Conservation (phyloP, 2,113 vertebrate species). For the Rhabdomys dilectus region DNA sequence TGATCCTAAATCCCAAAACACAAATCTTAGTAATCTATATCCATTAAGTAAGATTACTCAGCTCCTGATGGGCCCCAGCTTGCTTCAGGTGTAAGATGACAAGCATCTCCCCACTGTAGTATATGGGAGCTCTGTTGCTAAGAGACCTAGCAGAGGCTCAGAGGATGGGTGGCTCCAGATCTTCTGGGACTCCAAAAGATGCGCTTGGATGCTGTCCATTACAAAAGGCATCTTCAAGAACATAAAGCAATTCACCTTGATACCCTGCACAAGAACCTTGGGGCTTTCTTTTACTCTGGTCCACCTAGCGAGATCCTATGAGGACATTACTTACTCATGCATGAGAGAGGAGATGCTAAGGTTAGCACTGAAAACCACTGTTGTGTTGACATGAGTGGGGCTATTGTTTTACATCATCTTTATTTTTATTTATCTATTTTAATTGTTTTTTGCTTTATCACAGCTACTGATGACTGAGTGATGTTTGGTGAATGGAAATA, state of each 20-base stretch:
- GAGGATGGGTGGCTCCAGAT: background rate
- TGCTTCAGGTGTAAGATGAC: slow-evolving; percentile 18
- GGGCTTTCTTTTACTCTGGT: background rate
- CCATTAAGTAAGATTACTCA: slow-evolving; percentile 60
- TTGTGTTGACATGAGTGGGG: background rate
- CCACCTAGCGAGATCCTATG: background rate
- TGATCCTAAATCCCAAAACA: slow-evolving; percentile 46
- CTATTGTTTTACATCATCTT: background rate
- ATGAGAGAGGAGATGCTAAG: background rate
- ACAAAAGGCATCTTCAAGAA: background rate
- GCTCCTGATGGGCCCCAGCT: slow-evolving; percentile 11
- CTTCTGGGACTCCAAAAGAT: slow-evolving; percentile 3
- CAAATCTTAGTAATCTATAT: slow-evolving; percentile 50
- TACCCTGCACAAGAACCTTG: background rate
- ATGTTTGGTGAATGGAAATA: background rate
- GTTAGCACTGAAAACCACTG: background rate
- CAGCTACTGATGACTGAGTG: background rate
- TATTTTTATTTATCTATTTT: background rate
- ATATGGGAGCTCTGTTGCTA: background rate
- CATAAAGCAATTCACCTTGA: background rate
- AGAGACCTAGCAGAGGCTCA: background rate
- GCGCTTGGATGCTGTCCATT: background rate
- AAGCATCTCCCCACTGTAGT: slow-evolving; percentile 25
- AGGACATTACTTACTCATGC: background rate
- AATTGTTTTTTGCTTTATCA: background rate